A percentile compares a stretch with the other conserved stretches of the same genome.
phyloP scores from a whole-genome alignment of 2,113 vertebrate genomes.

The Nothoprocta perdicaria region DNA sequence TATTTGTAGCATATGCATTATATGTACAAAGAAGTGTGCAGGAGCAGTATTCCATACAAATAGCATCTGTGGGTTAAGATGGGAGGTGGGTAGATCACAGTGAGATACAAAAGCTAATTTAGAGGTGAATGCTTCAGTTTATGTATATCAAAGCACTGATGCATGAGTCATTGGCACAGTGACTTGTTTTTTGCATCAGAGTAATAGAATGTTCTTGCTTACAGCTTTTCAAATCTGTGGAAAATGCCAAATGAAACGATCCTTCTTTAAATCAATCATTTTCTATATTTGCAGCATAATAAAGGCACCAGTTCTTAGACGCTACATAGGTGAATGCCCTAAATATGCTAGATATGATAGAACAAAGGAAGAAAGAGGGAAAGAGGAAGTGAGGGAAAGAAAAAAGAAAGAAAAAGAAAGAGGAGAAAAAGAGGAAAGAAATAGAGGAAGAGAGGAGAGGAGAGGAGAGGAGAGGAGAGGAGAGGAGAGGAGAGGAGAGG shows the following conservation, averaged over 20 bases:
- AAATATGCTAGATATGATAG: conserved; percentile 12
- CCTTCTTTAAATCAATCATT: conserved; percentile 1
- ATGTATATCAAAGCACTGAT: conserved; percentile 40
- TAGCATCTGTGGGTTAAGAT: not conserved
- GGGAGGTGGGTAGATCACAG: conserved; percentile 15
- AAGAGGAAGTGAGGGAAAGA: not conserved
- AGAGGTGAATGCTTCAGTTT: conserved; percentile 12
- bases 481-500: not conserved
- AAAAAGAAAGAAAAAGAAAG: not conserved
- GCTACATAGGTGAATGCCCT: not conserved
- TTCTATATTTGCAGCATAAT: not conserved
- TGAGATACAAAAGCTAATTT: conserved; percentile 32
- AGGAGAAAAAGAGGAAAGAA: not conserved
- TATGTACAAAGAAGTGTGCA: not conserved
- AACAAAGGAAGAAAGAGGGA: not conserved
- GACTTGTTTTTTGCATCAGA: conserved; percentile 33
- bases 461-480: not conserved
- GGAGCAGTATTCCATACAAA: not conserved
- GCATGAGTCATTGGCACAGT: conserved; percentile 53
- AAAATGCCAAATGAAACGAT: not conserved
- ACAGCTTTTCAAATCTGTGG: conserved; percentile 37
- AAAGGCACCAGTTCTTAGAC: not conserved
- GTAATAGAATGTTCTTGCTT: conserved; percentile 47
- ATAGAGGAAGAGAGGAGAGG: not conserved
- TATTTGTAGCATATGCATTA: not conserved